Conservation (phyloP, 1,140 invertebrate genomes). For the Chionoecetes opilio region DNA sequence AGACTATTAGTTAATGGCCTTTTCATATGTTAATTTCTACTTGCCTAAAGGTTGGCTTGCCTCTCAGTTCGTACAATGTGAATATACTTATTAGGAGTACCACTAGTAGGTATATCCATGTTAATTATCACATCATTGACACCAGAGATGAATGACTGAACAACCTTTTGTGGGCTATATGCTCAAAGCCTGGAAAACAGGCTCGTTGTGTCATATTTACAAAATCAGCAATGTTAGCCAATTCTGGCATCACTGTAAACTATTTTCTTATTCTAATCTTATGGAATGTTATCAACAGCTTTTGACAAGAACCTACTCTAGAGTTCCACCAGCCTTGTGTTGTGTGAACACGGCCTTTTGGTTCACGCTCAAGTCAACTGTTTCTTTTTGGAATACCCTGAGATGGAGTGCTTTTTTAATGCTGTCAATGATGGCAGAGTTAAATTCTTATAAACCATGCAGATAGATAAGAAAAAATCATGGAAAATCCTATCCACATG, state of each 20-base stretch:
- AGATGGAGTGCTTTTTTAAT: conserved; percentile 73
- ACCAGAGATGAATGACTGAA: conserved; percentile 20
- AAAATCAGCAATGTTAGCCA: conserved; percentile 48
- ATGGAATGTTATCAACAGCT: conserved; percentile 70
- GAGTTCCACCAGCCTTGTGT: conserved; percentile 63
- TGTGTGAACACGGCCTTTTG: conserved; percentile 61
- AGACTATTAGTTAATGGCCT: conserved; percentile 72
- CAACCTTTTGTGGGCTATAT: neutral
- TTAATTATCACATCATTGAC: conserved; percentile 36
- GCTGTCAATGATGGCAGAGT: conserved; percentile 61
- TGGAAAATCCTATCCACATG: conserved; percentile 46
- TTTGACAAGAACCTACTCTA: conserved; percentile 59
- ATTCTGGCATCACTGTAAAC: conserved; percentile 54
- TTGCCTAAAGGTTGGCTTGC: conserved; percentile 38
- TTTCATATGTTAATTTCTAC: conserved; percentile 9
- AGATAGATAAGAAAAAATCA: conserved; percentile 45
- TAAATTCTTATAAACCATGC: conserved; percentile 51
- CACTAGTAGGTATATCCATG: conserved; percentile 37
- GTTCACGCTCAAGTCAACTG: conserved; percentile 62
- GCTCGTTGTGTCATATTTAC: conserved; percentile 41
- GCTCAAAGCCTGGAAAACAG: neutral
- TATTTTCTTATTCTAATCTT: conserved; percentile 41
- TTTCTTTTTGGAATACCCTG: conserved; percentile 65
- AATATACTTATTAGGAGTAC: conserved; percentile 43
- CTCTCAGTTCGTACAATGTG: conserved; percentile 6